Conservation (phyloP, 2,113 vertebrate genomes). For the Pteronura brasiliensis region DNA sequence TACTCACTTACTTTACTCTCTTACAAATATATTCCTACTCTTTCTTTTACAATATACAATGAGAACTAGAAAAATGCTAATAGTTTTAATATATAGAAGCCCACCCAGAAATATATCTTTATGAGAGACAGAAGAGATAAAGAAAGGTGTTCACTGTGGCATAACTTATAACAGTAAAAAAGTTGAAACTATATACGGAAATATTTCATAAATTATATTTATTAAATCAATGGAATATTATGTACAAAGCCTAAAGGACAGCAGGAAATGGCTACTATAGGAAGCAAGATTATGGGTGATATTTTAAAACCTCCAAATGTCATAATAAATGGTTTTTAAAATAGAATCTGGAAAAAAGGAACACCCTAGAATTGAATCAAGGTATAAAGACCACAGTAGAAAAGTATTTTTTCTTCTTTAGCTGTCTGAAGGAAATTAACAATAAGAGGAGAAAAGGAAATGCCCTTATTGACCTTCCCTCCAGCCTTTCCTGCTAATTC, state of each 20-base stretch:
- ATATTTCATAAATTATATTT: not conserved
- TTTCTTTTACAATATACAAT: not conserved
- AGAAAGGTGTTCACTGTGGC: not conserved
- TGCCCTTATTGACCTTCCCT: slow-evolving; percentile 22
- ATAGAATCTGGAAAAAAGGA: not conserved
- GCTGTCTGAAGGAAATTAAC: slow-evolving; percentile 28
- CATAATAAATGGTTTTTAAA: slow-evolving; percentile 37
- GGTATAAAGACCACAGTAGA: not conserved
- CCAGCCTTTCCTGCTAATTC: slow-evolving; percentile 11
- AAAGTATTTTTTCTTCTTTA: slow-evolving; percentile 15
- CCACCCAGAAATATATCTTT: not conserved
- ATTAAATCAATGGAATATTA: not conserved
- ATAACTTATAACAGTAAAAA: not conserved
- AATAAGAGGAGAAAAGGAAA: slow-evolving; percentile 38
- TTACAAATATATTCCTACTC: not conserved
- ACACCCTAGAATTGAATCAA: not conserved
- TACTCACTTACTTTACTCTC: not conserved
- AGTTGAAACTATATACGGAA: not conserved
- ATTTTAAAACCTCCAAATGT: slow-evolving; percentile 11
- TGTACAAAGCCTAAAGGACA: not conserved
- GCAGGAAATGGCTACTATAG: not conserved
- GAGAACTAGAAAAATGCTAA: not conserved
- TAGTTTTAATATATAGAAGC: not conserved
- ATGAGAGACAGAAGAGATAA: not conserved
- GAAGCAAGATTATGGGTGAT: not conserved